Base-by-base conservation (phyloP, 1,140 invertebrate genomes). In the Pissodes strobi region DNA sequence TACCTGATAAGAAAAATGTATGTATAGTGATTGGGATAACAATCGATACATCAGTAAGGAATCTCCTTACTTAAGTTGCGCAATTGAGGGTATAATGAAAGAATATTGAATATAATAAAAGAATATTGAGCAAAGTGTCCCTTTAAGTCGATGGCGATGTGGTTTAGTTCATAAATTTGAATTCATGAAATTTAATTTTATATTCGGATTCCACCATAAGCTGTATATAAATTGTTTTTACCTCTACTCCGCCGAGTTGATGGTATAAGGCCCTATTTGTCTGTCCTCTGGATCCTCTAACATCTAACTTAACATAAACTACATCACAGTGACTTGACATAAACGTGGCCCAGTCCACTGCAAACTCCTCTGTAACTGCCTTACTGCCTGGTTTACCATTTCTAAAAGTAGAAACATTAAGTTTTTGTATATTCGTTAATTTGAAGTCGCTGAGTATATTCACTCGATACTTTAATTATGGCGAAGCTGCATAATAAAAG, bases 251-350 rank as follows among this genome's bases (percentile, higher is more conserved):
- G 1, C 94, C 94, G 8, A 97, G 83, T 41, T 86, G 86, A 37
- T 88, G 87, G 72, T 91, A 93, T 15, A 94, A 81, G 21, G 89
- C 86, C 30, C 85, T 86, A 64, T 92, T 88, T 18, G 90, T 92
- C 66, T 93, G 88, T 1, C 90, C 92, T 23, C 87, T 84, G 13
- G 92, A 87, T 1, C 95, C 95, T 39, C 93, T 81, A 0, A 93
- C 92, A 80, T 97, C 95, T 70, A 96, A 80, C 69, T 89, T 87
- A 15, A 93, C 87, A 79, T 94, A 93, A 19, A 98, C 92, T 53
- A 95, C 89, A 79, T 94, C 92, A 72, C 92, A 92, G 59, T 90
- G 87, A 62, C 92, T 94, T 38, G 93, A 91, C 87, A 97, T 90
- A 78, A 96, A 97, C 1, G 91, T 93, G 10, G 91, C 90, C 93